Evolutionary conservation across 2,888 invertebrate species (phyloP), one percentile per base, ranked within the genome.

Genomic region (Agonopterix arenella): DNA sequence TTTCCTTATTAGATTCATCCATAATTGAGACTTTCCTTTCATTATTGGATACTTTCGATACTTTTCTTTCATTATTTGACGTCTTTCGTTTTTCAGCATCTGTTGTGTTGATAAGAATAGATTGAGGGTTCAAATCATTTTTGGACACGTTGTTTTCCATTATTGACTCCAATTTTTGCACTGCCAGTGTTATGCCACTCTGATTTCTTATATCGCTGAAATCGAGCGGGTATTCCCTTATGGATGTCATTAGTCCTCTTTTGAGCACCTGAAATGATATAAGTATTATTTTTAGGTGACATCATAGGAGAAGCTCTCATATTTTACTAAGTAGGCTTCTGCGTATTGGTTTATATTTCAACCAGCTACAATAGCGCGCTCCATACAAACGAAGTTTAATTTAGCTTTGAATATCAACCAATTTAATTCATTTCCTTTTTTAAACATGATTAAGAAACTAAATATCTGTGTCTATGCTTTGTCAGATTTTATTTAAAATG

Each of bases 1-100:
- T 28, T 28, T 84, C 90, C 46, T 74, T 69, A 43, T 68, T 64
- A 3, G 45, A 57, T 50, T 40, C 80, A 66, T 89, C 73, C 52
- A 77, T 81, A 56, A 90, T 89, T 64, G 89, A 88, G 42, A 90
- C 89, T 52, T 81, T 53, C n/a, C 51, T 46, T 13, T 52, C 55
- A 13, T n/a, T 40, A 48, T 40, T 89, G 64, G 89, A 88, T 40
- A 28, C 90, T 88, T 52, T 81, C 47, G 89, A 88, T 40, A 90
- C 88, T 52, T 81, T 53, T 36, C 50, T 46, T 36, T 52, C 55
- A 9, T 11, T 44, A 28, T 11, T n/a, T 4, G 45, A 48, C 0
- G 43, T 13, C 18, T 46, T 43, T 41, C 50, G 45, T n/a, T 49
- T 49, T 13, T 46, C 48, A n/a, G 46, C 8, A 13, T 52, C 49